Evolutionary conservation across 2,888 invertebrate genomes (phyloP), one percentile per base, ranked within the genome.

Genomic region (Ectemnius cavifrons): DNA sequence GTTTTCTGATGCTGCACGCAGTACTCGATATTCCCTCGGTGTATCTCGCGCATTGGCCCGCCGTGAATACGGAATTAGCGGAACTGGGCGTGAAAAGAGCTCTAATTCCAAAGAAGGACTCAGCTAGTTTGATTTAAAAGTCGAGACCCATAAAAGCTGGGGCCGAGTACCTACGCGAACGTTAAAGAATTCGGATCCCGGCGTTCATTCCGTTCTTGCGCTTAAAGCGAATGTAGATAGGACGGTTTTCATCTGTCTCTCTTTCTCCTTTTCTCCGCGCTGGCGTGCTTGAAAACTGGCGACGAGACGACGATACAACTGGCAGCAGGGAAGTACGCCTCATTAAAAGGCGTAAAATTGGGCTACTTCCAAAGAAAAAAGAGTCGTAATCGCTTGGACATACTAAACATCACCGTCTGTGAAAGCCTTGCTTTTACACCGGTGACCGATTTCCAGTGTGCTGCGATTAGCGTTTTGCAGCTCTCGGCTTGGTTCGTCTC

Each of bases 41-140:
- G 11, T 37, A 37, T 37, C 37, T 37, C 37, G 37, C 37, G 28
- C 46, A 23, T n/a, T 13, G 52, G 70, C 73, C 64, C 61, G 28
- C 13, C 52, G 49, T 52, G 58, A 58, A 27, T 23, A 58, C 20
- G 16, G 18, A 11, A 58, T 58, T 37, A 11, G 37, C 37, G 37
- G 37, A 37, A 52, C 13, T 52, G 3, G 52, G 16, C n/a, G 16
- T 52, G 16, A 52, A 52, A 52, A 52, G 52, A 18, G 56, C 18
- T 52, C 14, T 16, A 52, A 52, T 52, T 52, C 52, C 52, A 52
- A 52, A 16, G 16, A 14, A 52, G 52, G 16, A 52, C 14, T 52
- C 14, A 0, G 4, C n/a, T 6, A 52, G 16, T 16, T 52, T 52
- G n/a, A 52, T 52, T 52, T 14, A 16, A 14, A 52, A 16, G 14